Conservation (phyloP, 2,113 vertebrate species). For the Tor tambroides region DNA sequence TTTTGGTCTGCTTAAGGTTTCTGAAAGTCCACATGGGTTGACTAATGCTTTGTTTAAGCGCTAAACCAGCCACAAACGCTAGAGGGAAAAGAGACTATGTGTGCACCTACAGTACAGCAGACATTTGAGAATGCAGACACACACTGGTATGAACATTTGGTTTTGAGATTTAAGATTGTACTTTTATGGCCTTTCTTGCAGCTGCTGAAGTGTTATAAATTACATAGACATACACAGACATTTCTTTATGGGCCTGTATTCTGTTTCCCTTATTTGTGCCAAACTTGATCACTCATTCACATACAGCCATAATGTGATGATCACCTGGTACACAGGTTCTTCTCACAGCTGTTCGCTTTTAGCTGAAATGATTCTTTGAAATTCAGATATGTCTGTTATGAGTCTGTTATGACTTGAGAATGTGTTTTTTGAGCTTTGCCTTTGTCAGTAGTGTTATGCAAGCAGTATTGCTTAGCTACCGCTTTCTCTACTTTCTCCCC, state of each 20-base stretch:
- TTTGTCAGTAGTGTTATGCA: neutral
- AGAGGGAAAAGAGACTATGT: neutral
- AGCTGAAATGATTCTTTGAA: neutral
- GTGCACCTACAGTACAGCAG: neutral
- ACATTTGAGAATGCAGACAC: neutral
- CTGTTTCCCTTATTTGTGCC: neutral
- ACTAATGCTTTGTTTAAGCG: neutral
- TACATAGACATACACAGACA: constrained; percentile 16
- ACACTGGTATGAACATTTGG: constrained; percentile 37
- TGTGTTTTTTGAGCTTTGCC: neutral
- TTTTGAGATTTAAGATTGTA: constrained; percentile 16
- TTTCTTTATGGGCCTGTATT: constrained; percentile 11
- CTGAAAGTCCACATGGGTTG: neutral
- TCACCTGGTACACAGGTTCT: neutral
- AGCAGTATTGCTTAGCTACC: neutral
- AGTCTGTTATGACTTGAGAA: neutral
- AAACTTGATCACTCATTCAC: neutral
- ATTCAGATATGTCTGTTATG: neutral
- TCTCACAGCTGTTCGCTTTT: neutral
- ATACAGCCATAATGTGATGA: neutral
- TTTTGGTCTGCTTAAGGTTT: neutral
- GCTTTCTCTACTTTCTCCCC: neutral
- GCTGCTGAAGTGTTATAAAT: constrained; percentile 42
- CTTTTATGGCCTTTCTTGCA: constrained; percentile 26
- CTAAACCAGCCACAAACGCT: neutral